phyloP scores from a whole-genome alignment of 2,797 vertebrate species.

The Decapterus maruadsi region DNA sequence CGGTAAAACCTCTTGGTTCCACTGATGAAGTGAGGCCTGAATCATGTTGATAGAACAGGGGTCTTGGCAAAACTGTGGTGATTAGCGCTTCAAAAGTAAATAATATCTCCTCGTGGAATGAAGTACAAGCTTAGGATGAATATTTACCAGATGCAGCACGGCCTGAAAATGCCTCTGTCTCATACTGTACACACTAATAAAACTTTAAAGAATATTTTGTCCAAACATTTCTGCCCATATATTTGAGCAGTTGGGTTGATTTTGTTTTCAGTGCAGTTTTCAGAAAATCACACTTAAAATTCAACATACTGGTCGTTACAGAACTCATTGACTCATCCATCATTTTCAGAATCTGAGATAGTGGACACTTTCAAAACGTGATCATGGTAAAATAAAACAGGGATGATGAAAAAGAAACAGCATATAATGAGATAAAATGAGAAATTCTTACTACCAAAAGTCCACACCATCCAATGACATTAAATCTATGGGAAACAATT shows the following conservation, averaged over 20 bases:
- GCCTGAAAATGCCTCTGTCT: conserved; percentile 16
- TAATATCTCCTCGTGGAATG: conserved; percentile 17
- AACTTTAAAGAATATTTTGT: conserved; percentile 15
- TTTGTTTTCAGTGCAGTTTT: conserved; percentile 19
- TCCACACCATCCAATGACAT: neutral
- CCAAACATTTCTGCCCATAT: neutral
- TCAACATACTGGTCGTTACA: neutral
- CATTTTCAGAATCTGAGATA: conserved; percentile 10
- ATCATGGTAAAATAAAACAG: conserved; percentile 32
- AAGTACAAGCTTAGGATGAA: conserved; percentile 6
- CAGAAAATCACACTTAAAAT: conserved; percentile 16
- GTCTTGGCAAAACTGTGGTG: neutral
- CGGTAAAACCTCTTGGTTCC: conserved; percentile 8
- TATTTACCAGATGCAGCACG: conserved; percentile 5
- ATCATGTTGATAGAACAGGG: conserved; percentile 11
- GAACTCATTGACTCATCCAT: conserved; percentile 28
- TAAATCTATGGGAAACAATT: neutral
- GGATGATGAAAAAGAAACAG: conserved; percentile 8
- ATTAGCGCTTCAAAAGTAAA: conserved; percentile 25
- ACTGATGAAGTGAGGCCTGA: conserved; percentile 6
- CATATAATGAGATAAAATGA: conserved; percentile 8
- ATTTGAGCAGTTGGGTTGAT: conserved; percentile 11
- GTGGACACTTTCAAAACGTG: conserved; percentile 12
- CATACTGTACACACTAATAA: conserved; percentile 16
- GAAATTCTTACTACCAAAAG: neutral